Base-by-base conservation (phyloP, 2,888 invertebrate species). In the Augiades crinisus region DNA sequence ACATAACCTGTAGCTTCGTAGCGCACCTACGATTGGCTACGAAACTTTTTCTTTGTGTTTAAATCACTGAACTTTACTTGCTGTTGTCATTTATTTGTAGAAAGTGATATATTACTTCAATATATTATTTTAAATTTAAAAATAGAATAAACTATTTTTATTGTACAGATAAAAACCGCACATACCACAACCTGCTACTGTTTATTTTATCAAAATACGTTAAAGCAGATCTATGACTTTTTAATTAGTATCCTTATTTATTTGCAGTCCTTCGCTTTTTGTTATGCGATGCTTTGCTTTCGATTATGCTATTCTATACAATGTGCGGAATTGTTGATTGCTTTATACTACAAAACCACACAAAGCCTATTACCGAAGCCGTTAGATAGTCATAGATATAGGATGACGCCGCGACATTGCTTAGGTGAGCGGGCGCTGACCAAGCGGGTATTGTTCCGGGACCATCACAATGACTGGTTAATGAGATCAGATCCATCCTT, bases 401-500 rank as follows among this genome's bases (percentile, higher is more conserved):
- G 59, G 73, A 78, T 78, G 77, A 75, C 78, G 72, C 53, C 63
- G 69, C 66, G 75, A 72, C 75, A 73, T 68, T 70, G 72, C 64
- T 55, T 58, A 57, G 67, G 67, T 67, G 60, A 61, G 62, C 60
- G 63, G 61, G 61, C 60, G 63, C 70, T 72, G 75, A 69, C 73
- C 68, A 67, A 60, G 22, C 67, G 66, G 66, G 58, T 70, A 74
- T 82, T 82, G 82, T 83, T 79, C 74, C 59, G 53, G 59, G 61
- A 55, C 68, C 66, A 70, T 77, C 78, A 88, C 88, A 88, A 87
- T 87, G 83, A 85, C 87, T 86, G 79, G 81, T 84, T 88, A 88
- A 88, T 87, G 88, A 88, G 88, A 88, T 86, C 85, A 76, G 85
- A 82, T 87, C 82, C 83, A 82, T 82, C 81, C 81, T 73, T 60